Base-by-base conservation (phyloP, 2,888 invertebrate species). In the Nephrotoma flavescens region DNA sequence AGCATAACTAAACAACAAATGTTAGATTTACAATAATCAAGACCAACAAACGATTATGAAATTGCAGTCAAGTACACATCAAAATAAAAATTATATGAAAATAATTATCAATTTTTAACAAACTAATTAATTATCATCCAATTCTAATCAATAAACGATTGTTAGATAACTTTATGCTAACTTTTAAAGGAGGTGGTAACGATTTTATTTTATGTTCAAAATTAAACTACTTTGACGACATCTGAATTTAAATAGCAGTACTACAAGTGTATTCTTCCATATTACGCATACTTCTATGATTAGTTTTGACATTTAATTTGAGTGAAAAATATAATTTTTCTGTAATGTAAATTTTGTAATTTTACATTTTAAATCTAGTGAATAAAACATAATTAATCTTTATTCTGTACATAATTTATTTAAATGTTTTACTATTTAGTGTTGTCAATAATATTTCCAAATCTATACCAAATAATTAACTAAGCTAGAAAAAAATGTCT, bases 401-500 rank as follows among this genome's bases (percentile, higher is more conserved):
- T 31, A 31, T 31, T 31, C 31, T 31, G 31, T 31, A 31, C 31
- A 71, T 71, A 71, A 9, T 31, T 6, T 2, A 31, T 31, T 9
- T 71, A 71, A 71, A 71, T 71, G 71, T 71, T 71, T 71, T 31
- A 71, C 6, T 71, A 71, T 71, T 52, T 11, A 71, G 71, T 71
- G 71, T 71, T 71, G 71, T 71, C 31, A 12, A 71, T 71, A 31
- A 71, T 9, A 71, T 31, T 11, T 71, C 31, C 31, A 71, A 31
- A 71, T 71, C 31, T 11, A 7, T 31, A 71, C 71, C 71, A 71
- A 31, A 31, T 31, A 15, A 52, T 52, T 52, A 52, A 52, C 15
- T 52, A 71, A 71, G 31, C 9, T 71, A 71, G 12, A 31, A 31
- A 71, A 87, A 85, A 85, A 88, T 88, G 88, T 88, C 88, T 11